Base-by-base conservation (phyloP, 1,140 invertebrate species). In the Anthonomus grandis region DNA sequence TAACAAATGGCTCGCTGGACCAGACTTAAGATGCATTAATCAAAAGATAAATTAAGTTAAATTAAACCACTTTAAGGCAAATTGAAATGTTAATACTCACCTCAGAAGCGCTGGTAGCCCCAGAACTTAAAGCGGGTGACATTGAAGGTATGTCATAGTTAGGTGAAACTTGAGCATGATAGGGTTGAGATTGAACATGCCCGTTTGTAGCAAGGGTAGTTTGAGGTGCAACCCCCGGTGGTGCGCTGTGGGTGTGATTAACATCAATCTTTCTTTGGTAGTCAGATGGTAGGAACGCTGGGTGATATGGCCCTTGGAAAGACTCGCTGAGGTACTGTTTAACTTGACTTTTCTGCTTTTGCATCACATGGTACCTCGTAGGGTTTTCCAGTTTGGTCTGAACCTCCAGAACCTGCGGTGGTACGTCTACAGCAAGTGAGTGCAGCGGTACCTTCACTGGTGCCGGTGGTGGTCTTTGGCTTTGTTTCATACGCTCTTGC, bases 331-430 rank as follows among this genome's bases (percentile, higher is more conserved):
- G 78, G 75, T 89, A 94, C 70, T 91, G 86, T 6, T 87, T 82
- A 27, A 95, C 89, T 76, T 94, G 91, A 68, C 85, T 88, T 69
- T 91, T 89, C 71, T 93, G 89, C 64, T 89, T 93, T 75, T 95
- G 87, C 50, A 90, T 86, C 52, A 95, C 88, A 78, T 95, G 91
- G 75, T 94, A 95, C 61, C 85, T 81, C 15, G 93, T 95, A 39
- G 93, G 93, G 75, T 95, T 93, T 72, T 93, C 89, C 68, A 95
- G 74, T 57, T 86, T 81, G 17, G 90, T 93, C 71, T 86, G 81
- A 48, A 92, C 89, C 80, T 90, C 86, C 48, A 91, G 76, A 47
- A 90, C 86, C 79, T 90, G 87, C 25, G 86, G 83, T 42, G 88
- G 88, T 38, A 90, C 82, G 68, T 89, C 87, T 27, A 89, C 81